Evolutionary conservation across 2,113 vertebrate species (phyloP).

Genomic region (Rhea americana): DNA sequence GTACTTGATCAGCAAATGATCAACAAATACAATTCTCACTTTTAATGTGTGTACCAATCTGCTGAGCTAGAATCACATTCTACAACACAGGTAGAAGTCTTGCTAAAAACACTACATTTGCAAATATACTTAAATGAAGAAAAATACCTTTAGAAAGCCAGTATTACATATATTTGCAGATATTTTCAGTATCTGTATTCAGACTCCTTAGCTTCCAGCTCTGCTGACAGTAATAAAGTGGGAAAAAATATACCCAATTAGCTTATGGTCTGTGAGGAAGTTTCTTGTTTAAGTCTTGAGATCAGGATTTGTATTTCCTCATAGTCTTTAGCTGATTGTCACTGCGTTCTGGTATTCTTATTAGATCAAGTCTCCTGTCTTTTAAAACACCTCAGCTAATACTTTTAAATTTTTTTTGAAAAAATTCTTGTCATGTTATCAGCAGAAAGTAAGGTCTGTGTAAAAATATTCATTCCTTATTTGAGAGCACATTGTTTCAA

Average conservation of each 20-base stretch:
- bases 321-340: neutral
- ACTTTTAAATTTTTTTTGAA: neutral
- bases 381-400: neutral
- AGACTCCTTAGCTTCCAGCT: neutral
- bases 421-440: neutral
- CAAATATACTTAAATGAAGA: neutral
- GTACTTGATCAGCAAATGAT: neutral
- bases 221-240: neutral
- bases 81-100: neutral
- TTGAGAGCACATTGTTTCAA: neutral
- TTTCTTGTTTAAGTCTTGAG: neutral
- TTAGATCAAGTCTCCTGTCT: neutral
- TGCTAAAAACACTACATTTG: neutral
- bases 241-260: neutral
- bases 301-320: neutral
- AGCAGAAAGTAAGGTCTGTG: neutral
- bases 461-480: neutral
- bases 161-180: neutral
- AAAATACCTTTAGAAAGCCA: neutral
- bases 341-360: rapidly evolving
- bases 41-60: neutral
- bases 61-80: neutral
- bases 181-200: neutral
- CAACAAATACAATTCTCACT: neutral
- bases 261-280: neutral